Conservation (phyloP, 1,140 invertebrate genomes). For the Penaeus indicus region DNA sequence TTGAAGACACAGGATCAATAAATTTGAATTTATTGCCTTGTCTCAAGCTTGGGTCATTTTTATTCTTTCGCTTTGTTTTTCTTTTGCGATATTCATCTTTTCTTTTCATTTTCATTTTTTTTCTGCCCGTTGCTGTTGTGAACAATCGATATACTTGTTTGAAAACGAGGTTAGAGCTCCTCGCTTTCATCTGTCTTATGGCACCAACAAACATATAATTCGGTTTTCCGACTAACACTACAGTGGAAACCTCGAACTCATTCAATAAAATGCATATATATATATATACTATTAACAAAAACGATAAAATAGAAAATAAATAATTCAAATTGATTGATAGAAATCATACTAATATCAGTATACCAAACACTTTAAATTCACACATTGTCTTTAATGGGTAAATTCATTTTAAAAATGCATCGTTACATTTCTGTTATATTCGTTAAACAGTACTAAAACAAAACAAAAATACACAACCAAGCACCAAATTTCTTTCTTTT, state of each 20-base stretch:
- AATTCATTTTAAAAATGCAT: no score
- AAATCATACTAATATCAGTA: no score
- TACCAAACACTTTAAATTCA: no score
- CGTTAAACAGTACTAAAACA: no score
- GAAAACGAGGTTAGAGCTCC: neutral
- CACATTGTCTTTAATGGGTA: no score
- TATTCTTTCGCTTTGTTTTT: constrained; percentile 5
- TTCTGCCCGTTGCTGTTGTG: constrained; percentile 34
- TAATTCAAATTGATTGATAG: no score
- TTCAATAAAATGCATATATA: neutral
- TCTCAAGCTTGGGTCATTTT: constrained; percentile 52
- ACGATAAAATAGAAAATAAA: no score
- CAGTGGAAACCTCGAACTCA: neutral
- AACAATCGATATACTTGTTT: constrained; percentile 10
- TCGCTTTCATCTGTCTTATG: neutral
- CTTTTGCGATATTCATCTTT: constrained; percentile 1
- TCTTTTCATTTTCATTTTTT: neutral
- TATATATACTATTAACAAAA: neutral
- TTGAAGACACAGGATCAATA: constrained; percentile 59
- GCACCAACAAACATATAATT: constrained; percentile 12
- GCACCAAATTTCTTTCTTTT: no score
- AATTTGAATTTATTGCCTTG: constrained; percentile 61
- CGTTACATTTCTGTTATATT: no score
- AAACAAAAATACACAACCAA: no score
- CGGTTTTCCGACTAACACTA: neutral